Conservation (phyloP, 2,113 vertebrate genomes). For the Bos indicus region DNA sequence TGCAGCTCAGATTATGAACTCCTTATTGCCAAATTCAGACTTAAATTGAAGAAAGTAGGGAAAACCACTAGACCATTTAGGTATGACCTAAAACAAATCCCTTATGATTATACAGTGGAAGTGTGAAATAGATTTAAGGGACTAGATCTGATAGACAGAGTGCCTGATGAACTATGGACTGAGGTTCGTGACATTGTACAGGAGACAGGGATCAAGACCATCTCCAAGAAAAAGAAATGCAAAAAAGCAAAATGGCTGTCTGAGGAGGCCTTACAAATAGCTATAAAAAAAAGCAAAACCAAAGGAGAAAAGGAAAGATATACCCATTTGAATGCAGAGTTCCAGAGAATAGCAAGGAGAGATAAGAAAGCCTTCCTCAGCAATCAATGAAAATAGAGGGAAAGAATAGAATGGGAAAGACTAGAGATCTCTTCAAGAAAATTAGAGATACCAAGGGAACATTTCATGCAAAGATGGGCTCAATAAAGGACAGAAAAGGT, state of each 20-base stretch:
- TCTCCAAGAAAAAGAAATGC: neutral
- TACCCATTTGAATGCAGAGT: neutral
- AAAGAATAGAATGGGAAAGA: neutral
- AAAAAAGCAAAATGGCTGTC: neutral
- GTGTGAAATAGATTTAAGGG: neutral
- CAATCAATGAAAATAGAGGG: neutral
- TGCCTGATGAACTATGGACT: neutral
- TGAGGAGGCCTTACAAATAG: neutral
- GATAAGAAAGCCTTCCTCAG: neutral
- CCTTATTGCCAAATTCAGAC: neutral
- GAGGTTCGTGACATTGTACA: neutral
- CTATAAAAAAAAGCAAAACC: neutral
- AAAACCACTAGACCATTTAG: neutral
- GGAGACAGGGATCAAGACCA: neutral
- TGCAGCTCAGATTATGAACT: neutral
- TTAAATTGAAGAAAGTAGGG: neutral
- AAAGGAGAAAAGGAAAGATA: neutral
- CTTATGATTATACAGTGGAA: neutral
- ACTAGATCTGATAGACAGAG: neutral
- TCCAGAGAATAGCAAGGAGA: neutral
- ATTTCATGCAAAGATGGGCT: neutral
- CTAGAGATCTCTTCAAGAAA: neutral
- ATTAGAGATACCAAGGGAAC: neutral
- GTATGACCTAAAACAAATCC: neutral
- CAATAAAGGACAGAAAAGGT: neutral